Percentiles rank a stretch among this genome's conserved stretches.
These are phyloP conservation scores for human DNA, from an alignment of 2,113 vertebrate species.

Conservation along the genomic window GRCh38 chr7:107926001-107926500, in stretches of 20 bases:
- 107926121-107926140: neutral
- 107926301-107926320: conserved; percentile 91
- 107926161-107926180: conserved; percentile 32
- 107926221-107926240: conserved; percentile 85
- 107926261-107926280: conserved; percentile 87
- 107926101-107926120: neutral
- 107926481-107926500: neutral
- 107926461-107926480: neutral
- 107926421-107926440: neutral
- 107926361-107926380: conserved; percentile 67
- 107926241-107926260: conserved; percentile 83
- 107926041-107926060: neutral
- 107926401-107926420: neutral
- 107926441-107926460: neutral
- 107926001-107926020: neutral
- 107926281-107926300: conserved; percentile 89
- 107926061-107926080: neutral
- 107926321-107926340: conserved; percentile 91
- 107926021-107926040: neutral
- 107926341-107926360: conserved; percentile 93
- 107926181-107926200: conserved; percentile 91
- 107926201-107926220: conserved; percentile 82
- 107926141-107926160: neutral
- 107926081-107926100: neutral
- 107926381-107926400: neutral